Base-by-base conservation (phyloP, 2,113 vertebrate species). In the Damaliscus lunatus region DNA sequence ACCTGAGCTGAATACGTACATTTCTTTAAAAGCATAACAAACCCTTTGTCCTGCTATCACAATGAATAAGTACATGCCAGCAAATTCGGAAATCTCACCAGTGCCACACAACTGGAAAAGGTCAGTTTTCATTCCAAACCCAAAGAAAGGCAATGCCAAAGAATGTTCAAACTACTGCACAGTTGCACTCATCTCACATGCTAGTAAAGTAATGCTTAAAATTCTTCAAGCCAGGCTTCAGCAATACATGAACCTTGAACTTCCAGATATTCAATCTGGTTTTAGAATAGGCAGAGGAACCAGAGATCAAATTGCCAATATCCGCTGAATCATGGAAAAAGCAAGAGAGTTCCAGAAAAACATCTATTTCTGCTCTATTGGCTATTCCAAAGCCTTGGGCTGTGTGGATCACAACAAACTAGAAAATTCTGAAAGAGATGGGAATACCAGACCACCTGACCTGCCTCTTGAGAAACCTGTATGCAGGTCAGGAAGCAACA, bases 281-380 rank as follows among this genome's bases (percentile, higher is more conserved):
- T n/a, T 67, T 10, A n/a, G 64, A 36, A 67, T 3, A 67, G 33
- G 64, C 4, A 67, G 64, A 67, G 33, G 64, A n/a, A n/a, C 64
- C 33, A 67, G 16, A 67, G 64, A 67, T 67, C 16, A 67, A 67
- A 67, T 36, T n/a, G 8, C 16, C 64, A 67, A n/a, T 16, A 19
- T 67, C 33, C 0, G 1, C 33, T 19, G 62, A 33, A n/a, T n/a
- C 33, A 19, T n/a, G 0, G 7, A 17, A 64, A 64, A n/a, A 64
- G 33, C 62, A n/a, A n/a, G 62, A 64, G 62, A 67, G 31, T n/a
- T n/a, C 7, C 62, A 67, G 62, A n/a, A 19, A 67, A 67, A n/a
- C 62, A n/a, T n/a, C 62, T 67, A n/a, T n/a, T 67, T 67, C 16
- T 67, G 33, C 33, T 19, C 16, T n/a, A 67, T 5, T 67, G 62